Evolutionary conservation across 2,113 vertebrate species (phyloP).

Genomic region (Aspiorhynchus laticeps): DNA sequence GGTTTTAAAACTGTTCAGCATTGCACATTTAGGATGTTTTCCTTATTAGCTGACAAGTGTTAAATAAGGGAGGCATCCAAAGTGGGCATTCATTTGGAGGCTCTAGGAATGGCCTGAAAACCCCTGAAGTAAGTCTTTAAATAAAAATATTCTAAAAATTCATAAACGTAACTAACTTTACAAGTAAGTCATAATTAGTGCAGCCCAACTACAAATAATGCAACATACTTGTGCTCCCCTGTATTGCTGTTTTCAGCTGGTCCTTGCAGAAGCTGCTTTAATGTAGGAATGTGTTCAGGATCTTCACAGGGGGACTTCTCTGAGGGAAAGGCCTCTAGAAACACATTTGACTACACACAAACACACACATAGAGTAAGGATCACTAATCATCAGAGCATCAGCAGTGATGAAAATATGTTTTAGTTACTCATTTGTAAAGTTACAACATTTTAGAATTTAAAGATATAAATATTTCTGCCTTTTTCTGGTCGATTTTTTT

Average conservation of each 20-base stretch:
- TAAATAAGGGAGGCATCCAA: not conserved
- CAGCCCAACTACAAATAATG: not conserved
- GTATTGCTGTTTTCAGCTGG: slow-evolving; percentile 36
- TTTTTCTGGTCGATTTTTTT: not conserved
- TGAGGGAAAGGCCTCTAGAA: slow-evolving; percentile 71
- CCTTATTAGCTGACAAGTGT: not conserved
- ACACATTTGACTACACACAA: slow-evolving; percentile 65
- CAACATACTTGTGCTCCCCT: slow-evolving; percentile 63
- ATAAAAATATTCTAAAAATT: no score
- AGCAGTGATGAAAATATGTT: not conserved
- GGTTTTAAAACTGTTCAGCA: no score
- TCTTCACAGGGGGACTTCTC: slow-evolving; percentile 46
- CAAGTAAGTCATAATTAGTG: not conserved
- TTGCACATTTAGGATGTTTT: not conserved
- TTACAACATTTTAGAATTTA: not conserved
- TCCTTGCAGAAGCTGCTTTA: slow-evolving; percentile 68
- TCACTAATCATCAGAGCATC: not conserved
- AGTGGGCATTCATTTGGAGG: not conserved
- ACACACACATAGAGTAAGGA: slow-evolving; percentile 1
- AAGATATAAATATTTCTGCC: not conserved
- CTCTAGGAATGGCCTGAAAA: not conserved
- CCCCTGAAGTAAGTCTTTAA: not conserved
- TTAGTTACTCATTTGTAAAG: not conserved
- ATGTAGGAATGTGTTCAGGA: slow-evolving; percentile 62
- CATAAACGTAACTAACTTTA: no score